phyloP scores from a whole-genome alignment of 1,140 invertebrate species.

The Proales similis region DNA sequence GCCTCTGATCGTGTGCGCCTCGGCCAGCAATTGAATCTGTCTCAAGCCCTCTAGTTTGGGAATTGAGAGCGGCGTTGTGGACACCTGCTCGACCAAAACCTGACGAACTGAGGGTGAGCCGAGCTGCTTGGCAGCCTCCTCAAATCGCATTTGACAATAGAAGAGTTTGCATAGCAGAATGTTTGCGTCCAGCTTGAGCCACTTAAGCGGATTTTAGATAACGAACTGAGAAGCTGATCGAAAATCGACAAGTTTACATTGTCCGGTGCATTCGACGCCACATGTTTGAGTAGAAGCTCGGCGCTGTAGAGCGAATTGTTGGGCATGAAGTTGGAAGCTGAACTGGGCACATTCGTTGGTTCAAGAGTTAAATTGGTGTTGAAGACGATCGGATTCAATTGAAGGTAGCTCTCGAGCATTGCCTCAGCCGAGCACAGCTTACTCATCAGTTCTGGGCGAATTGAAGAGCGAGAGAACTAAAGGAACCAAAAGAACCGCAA shows the following conservation, averaged over 20 bases:
- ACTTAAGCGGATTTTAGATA: no score
- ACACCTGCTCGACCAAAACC: neutral
- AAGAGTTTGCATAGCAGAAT: slow-evolving; percentile 17
- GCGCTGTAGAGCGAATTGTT: slow-evolving; percentile 14
- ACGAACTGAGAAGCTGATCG: no score
- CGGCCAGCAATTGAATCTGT: slow-evolving; percentile 18
- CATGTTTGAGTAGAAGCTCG: slow-evolving; percentile 15
- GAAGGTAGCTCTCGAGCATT: slow-evolving; percentile 12
- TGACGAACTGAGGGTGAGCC: neutral
- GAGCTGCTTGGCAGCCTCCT: slow-evolving; percentile 15
- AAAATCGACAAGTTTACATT: no score
- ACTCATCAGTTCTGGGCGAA: neutral
- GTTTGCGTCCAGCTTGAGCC: neutral
- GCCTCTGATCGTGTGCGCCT: slow-evolving; percentile 11
- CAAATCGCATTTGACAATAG: slow-evolving; percentile 28
- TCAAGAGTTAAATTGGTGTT: neutral
- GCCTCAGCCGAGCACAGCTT: slow-evolving; percentile 22
- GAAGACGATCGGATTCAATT: slow-evolving; percentile 16
- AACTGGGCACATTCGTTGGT: neutral
- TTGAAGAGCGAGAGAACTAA: no score
- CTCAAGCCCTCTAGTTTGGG: neutral
- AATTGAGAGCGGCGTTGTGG: no score
- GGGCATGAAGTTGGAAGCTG: neutral
- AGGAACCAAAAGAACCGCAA: no score
- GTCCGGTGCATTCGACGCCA: neutral